Percentiles rank a stretch among this genome's conserved stretches.
These are phyloP conservation scores for Ctenoplectra terminalis DNA, from an alignment of 1,140 invertebrate species.

Conservation along the genomic window DNA sequence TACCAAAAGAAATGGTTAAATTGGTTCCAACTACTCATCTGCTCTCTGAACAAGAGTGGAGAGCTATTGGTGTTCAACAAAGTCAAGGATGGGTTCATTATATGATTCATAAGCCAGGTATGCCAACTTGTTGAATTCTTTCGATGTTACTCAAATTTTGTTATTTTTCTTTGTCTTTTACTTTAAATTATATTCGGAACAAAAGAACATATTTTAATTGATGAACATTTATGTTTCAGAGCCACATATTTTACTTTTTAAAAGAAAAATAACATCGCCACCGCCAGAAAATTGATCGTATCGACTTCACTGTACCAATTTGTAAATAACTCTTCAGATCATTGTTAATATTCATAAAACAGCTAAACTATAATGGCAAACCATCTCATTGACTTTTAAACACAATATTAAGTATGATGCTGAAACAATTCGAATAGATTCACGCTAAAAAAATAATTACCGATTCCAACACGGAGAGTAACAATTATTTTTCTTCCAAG, in stretches of 20 bases:
- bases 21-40: conserved; percentile 94
- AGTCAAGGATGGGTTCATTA: conserved; percentile 98
- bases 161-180: not conserved
- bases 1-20: conserved; percentile 96
- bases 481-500: conserved; percentile 6
- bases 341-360: conserved; percentile 69
- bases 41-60: conserved; percentile 96
- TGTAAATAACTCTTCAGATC: conserved; percentile 66
- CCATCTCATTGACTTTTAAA: not conserved
- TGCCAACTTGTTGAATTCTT: not conserved
- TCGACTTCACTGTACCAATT: conserved; percentile 40
- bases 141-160: not conserved
- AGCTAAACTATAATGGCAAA: conserved; percentile 42
- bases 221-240: conserved; percentile 81
- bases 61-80: conserved; percentile 95
- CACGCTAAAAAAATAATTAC: conserved; percentile 16
- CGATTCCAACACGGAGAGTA: not conserved
- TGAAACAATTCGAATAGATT: not conserved
- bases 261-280: conserved; percentile 85
- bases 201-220: not conserved
- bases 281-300: conserved; percentile 77
- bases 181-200: not conserved
- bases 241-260: conserved; percentile 87
- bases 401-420: not conserved
- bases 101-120: conserved; percentile 96